Percentiles rank a stretch among this genome's conserved stretches.
phyloP scores from a whole-genome alignment of 2,797 vertebrate genomes.

The Pangasius sanitwongsei region DNA sequence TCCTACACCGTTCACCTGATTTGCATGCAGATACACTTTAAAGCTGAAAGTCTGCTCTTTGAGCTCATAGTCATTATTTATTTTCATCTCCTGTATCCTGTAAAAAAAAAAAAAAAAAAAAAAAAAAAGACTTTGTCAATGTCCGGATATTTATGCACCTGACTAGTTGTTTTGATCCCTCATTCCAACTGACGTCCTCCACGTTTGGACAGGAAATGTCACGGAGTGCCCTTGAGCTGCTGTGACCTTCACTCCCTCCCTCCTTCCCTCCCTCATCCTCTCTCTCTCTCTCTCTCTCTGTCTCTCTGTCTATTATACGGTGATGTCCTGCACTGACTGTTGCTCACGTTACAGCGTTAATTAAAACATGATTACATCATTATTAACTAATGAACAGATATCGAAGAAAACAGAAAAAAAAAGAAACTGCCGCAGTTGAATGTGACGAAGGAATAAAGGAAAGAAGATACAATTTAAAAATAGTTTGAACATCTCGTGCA shows the following conservation, averaged over 20 bases:
- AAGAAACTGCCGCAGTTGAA: neutral
- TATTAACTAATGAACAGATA: neutral
- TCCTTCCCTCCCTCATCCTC: neutral
- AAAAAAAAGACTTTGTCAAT: neutral
- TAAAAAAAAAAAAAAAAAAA: too few species aligned
- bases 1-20: conserved; percentile 60
- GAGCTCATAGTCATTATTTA: too few species aligned
- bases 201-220: neutral
- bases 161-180: neutral
- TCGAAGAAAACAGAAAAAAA: neutral
- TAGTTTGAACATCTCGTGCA: too few species aligned
- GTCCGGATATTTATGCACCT: neutral
- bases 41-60: too few species aligned
- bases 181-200: neutral
- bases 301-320: neutral
- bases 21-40: neutral
- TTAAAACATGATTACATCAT: neutral
- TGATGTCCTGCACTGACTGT: neutral
- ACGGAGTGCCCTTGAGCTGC: neutral
- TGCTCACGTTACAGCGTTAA: neutral
- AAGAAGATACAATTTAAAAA: neutral
- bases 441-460: neutral
- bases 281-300: neutral
- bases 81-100: too few species aligned
- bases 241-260: neutral